Percentiles rank a stretch among this genome's conserved stretches.
These are phyloP conservation scores for Enteromius radiatus DNA, from an alignment of 2,797 vertebrate species.

Conservation along the genomic window DNA sequence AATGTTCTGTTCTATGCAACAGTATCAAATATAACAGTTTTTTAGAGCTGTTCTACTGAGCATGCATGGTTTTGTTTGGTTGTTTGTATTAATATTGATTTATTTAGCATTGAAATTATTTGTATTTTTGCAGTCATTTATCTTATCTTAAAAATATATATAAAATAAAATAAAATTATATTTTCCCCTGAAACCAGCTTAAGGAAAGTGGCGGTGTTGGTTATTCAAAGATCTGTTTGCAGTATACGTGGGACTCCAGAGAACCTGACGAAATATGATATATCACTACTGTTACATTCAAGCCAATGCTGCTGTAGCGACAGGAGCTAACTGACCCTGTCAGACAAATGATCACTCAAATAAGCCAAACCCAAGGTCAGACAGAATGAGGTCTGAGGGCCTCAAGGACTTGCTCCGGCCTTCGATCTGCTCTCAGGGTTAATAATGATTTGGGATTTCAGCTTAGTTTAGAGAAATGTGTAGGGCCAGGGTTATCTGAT, in stretches of 20 bases:
- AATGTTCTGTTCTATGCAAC: neutral
- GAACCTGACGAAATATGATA: constrained; percentile 32
- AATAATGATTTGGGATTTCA: constrained; percentile 32
- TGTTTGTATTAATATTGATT: no score
- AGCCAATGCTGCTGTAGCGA: neutral
- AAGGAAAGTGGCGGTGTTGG: neutral
- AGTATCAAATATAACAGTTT: no score
- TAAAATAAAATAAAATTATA: neutral
- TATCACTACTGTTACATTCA: constrained; percentile 21
- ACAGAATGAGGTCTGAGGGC: constrained; percentile 38
- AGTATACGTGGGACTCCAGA: neutral
- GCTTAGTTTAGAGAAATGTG: constrained; percentile 28
- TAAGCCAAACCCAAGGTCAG: constrained; percentile 42
- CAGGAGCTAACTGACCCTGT: constrained; percentile 29
- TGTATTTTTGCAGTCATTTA: neutral
- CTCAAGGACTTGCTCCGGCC: constrained; percentile 26
- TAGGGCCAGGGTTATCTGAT: constrained; percentile 2
- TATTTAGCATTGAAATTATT: neutral
- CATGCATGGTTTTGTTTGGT: no score
- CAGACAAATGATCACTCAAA: constrained; percentile 38
- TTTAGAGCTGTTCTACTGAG: no score
- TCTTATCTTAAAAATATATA: neutral
- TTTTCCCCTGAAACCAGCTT: neutral
- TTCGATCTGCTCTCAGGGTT: constrained; percentile 17
- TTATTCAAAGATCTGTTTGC: neutral